phyloP scores from a whole-genome alignment of 2,888 invertebrate genomes.

The Anthoptus insignis region DNA sequence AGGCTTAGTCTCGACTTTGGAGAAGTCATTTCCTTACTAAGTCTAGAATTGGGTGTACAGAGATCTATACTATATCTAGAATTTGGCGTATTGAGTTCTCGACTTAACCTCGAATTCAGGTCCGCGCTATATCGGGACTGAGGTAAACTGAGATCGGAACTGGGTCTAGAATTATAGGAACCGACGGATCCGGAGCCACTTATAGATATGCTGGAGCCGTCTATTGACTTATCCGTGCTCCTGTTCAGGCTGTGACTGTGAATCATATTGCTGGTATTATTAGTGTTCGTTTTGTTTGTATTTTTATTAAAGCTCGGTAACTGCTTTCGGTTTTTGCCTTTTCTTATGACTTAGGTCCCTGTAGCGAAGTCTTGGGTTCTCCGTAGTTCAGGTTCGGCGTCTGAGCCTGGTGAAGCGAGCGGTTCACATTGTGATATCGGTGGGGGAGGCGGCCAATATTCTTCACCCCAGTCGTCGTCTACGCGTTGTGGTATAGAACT shows the following conservation, averaged over 20 bases:
- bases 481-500: conserved; percentile 91
- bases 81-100: conserved; percentile 87
- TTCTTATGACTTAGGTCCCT: conserved; percentile 94
- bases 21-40: conserved; percentile 86
- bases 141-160: conserved; percentile 88
- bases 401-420: conserved; percentile 90
- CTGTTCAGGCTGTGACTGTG: conserved; percentile 80
- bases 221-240: conserved; percentile 81
- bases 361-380: conserved; percentile 73
- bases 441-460: conserved; percentile 92
- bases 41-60: conserved; percentile 87
- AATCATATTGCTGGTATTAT: conserved; percentile 68
- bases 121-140: conserved; percentile 87
- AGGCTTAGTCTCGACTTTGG: conserved; percentile 88
- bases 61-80: conserved; percentile 90
- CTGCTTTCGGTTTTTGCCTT: conserved; percentile 90
- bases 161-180: conserved; percentile 88
- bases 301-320: conserved; percentile 87
- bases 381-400: conserved; percentile 77
- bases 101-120: conserved; percentile 84
- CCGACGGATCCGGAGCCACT: conserved; percentile 84
- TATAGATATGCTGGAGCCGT: conserved; percentile 82
- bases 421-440: conserved; percentile 88
- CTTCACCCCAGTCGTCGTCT: conserved; percentile 87
- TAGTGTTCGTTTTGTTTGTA: conserved; percentile 76